phyloP scores from a whole-genome alignment of 1,140 invertebrate species.

The Tetraneura akinire region DNA sequence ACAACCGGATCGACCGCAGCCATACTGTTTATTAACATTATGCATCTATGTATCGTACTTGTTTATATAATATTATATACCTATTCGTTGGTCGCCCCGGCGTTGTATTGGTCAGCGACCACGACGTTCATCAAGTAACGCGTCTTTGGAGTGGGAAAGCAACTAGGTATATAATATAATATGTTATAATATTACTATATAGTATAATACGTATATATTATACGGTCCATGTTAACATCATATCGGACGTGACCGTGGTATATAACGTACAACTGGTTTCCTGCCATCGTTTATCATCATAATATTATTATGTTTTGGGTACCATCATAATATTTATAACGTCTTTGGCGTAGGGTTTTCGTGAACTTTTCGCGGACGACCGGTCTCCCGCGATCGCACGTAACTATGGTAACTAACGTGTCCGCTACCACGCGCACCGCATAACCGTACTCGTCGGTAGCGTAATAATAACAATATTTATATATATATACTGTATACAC shows the following conservation, averaged over 20 bases:
- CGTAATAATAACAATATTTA: too few species aligned
- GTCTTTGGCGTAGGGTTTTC: too few species aligned
- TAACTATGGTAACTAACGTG: too few species aligned
- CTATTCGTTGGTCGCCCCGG: too few species aligned
- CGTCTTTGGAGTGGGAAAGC: not conserved
- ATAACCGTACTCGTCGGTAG: too few species aligned
- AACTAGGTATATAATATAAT: not conserved
- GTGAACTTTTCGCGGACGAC: too few species aligned
- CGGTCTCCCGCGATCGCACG: too few species aligned
- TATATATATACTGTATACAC: too few species aligned
- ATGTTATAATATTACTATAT: not conserved
- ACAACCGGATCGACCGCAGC: conserved; percentile 27
- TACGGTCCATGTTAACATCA: not conserved
- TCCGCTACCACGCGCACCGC: too few species aligned
- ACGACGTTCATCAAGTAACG: not conserved
- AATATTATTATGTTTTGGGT: too few species aligned
- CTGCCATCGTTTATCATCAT: not conserved
- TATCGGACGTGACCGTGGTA: not conserved
- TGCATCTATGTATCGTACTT: not conserved
- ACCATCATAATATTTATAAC: too few species aligned
- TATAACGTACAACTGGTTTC: not conserved
- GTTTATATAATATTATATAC: not conserved
- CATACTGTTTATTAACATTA: conserved; percentile 15
- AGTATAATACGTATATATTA: not conserved
- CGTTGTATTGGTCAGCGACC: not conserved